phyloP scores from a whole-genome alignment of 2,888 invertebrate species.

The Xanthia icteritia region DNA sequence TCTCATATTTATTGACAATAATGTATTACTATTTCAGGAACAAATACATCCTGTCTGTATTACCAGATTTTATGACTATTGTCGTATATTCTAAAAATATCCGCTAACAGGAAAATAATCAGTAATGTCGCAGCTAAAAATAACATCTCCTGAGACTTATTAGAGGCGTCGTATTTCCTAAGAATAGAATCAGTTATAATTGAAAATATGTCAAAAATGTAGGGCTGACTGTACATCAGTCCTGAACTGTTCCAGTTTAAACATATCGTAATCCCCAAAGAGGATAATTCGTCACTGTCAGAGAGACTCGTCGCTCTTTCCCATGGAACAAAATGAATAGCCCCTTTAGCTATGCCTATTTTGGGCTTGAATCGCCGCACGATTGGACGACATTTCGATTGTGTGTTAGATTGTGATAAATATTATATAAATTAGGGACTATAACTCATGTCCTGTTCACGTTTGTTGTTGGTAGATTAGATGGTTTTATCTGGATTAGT shows the following conservation, averaged over 20 bases:
- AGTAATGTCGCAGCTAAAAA: slow-evolving; percentile 26
- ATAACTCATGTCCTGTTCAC: slow-evolving; percentile 56
- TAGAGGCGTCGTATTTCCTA: slow-evolving; percentile 8
- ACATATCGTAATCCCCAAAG: slow-evolving; percentile 69
- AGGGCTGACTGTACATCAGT: slow-evolving; percentile 38
- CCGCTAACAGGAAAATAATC: slow-evolving; percentile 29
- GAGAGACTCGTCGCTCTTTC: slow-evolving; percentile 67
- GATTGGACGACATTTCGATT: slow-evolving; percentile 63
- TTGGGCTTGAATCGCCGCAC: slow-evolving; percentile 60
- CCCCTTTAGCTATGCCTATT: slow-evolving; percentile 73
- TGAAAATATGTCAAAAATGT: slow-evolving; percentile 50
- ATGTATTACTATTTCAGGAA: slow-evolving; percentile 23
- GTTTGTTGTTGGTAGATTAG: slow-evolving; percentile 25
- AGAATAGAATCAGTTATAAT: slow-evolving; percentile 34
- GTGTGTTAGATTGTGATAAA: slow-evolving; percentile 63
- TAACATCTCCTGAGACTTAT: slow-evolving; percentile 16
- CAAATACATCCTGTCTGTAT: slow-evolving; percentile 24
- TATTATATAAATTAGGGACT: slow-evolving; percentile 62
- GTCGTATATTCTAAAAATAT: slow-evolving; percentile 34
- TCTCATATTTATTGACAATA: neutral
- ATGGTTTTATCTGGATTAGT: slow-evolving; percentile 24
- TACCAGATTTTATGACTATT: slow-evolving; percentile 31
- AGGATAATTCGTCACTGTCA: slow-evolving; percentile 81
- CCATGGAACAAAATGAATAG: slow-evolving; percentile 78
- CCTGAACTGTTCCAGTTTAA: slow-evolving; percentile 50